phyloP scores from a whole-genome alignment of 2,113 vertebrate genomes.

The Spheniscus mendiculus region DNA sequence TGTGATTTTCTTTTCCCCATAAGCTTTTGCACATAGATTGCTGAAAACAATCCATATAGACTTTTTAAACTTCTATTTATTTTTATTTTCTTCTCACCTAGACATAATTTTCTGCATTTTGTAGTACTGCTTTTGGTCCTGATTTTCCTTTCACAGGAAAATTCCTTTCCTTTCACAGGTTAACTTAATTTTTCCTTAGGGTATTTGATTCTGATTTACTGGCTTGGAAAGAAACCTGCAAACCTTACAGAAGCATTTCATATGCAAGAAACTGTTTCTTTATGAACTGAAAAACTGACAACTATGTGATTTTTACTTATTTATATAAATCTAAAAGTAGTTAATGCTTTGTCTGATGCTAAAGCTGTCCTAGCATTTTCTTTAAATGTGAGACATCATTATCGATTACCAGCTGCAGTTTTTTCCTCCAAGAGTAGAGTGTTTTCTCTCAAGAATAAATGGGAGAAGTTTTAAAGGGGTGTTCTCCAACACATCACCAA shows the following conservation, averaged over 20 bases:
- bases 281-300: neutral
- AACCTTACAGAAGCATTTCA: neutral
- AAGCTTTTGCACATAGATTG: neutral
- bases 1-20: neutral
- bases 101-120: neutral
- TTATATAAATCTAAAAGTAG: neutral
- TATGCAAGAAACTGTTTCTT: neutral
- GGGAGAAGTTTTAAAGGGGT: slow-evolving; percentile 6
- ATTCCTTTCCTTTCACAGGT: neutral
- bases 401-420: neutral
- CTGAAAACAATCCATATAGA: neutral
- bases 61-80: neutral
- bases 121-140: neutral
- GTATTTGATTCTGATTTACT: neutral
- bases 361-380: neutral
- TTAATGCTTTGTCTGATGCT: neutral
- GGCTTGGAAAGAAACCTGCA: neutral
- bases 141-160: neutral
- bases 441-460: neutral
- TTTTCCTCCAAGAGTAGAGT: neutral
- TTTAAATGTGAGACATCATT: neutral
- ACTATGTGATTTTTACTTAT: neutral
- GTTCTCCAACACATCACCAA: neutral
- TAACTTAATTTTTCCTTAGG: neutral
- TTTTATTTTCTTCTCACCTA: neutral